Evolutionary conservation across 2,113 vertebrate genomes (phyloP), one percentile per base, ranked within the genome.

Genomic region (Rhinopomastus cyanomelas): DNA sequence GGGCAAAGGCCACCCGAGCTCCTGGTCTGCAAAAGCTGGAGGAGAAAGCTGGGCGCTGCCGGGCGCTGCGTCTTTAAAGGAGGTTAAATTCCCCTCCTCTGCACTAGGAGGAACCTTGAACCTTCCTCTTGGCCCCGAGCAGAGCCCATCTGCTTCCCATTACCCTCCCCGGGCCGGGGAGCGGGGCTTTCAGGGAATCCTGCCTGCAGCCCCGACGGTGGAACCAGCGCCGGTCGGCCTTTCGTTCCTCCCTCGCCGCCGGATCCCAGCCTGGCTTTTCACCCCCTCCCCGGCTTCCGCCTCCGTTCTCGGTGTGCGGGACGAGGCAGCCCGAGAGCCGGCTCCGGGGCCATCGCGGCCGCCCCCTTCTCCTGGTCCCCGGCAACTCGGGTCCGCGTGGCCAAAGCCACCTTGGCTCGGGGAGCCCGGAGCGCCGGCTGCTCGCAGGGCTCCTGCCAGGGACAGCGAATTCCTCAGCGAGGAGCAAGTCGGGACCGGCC

Each of bases 51-150:
- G 92, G 88, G 95, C 93, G 86, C 85, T 0, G 20, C 49, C 1
- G 1, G 80, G 73, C 18, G 4, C 62, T 87, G 92, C 93, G 69
- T 94, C 95, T 95, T 96, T 96, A 95, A 94, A 96, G 95, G 94
- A 77, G 86, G 92, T 94, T 91, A 90, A 96, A 92, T 95, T 95
- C 92, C 95, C 91, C 64, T 74, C 86, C 89, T 52, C 94, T 94
- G 88, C 90, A 96, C 93, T 95, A 95, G 95, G 95, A 96, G 96
- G 96, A 94, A 95, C 94, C 93, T 96, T 95, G 94, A 95, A 96
- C 92, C 94, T 95, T 95, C 95, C 93, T 93, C 89, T 86, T 94
- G 92, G 94, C 92, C 85, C 93, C 30, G 68, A 89, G 87, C 83
- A 25, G 61, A 56, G 81, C 81, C 89, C 96, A 96, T 96, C 94